Percentiles rank a stretch among this genome's conserved stretches.
These are phyloP conservation scores for Triplophysa rosa DNA, from an alignment of 2,113 vertebrate species.

Conservation along the genomic window DNA sequence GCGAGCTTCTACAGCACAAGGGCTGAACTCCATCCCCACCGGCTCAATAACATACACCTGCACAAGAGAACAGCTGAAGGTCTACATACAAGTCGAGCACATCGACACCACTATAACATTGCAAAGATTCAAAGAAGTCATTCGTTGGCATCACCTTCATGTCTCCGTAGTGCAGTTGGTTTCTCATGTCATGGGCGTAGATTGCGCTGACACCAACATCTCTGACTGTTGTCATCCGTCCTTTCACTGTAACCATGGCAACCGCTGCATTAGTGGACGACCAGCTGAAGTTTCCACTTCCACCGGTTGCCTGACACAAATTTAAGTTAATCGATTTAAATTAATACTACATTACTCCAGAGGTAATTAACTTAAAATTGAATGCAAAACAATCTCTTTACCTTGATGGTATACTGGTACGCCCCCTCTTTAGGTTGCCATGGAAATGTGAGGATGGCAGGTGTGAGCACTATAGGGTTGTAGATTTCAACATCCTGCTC, in stretches of 20 bases:
- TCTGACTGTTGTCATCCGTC: slow-evolving; percentile 86
- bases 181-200: slow-evolving; percentile 85
- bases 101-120: background rate
- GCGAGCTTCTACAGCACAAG: slow-evolving; percentile 82
- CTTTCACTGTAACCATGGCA: slow-evolving; percentile 89
- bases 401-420: slow-evolving; percentile 92
- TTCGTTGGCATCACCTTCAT: slow-evolving; percentile 80
- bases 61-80: background rate
- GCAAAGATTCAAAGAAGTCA: too few species aligned
- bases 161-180: slow-evolving; percentile 85
- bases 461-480: slow-evolving; percentile 84
- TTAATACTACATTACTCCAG: too few species aligned
- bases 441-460: slow-evolving; percentile 90
- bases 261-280: slow-evolving; percentile 83
- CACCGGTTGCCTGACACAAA: slow-evolving; percentile 79
- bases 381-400: slow-evolving; percentile 52
- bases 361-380: too few species aligned
- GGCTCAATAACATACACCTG: slow-evolving; percentile 92
- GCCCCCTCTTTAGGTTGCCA: slow-evolving; percentile 91
- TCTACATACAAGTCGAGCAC: background rate
- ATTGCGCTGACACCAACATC: slow-evolving; percentile 84
- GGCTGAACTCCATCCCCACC: slow-evolving; percentile 87
- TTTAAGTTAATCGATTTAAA: too few species aligned
- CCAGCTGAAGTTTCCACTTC: slow-evolving; percentile 97
- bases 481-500: slow-evolving; percentile 95